A percentile compares a stretch with the other conserved stretches of the same genome.
These are phyloP conservation scores for Paraescarpia echinospica DNA, from an alignment of 1,140 invertebrate species.

Conservation along the genomic window DNA sequence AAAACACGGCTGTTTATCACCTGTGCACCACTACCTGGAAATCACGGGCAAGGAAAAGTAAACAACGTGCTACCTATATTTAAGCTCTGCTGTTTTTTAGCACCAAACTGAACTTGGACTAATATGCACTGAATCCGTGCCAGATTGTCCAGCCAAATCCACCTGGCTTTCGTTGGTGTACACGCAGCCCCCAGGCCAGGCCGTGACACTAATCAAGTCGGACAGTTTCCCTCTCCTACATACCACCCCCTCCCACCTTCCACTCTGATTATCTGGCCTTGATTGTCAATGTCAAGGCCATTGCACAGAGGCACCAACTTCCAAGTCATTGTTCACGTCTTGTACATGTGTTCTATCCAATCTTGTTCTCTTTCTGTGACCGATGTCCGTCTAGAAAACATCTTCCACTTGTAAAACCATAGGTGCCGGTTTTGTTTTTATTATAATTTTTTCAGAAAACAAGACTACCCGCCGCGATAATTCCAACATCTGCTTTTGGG, in stretches of 20 bases:
- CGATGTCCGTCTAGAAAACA: too few species aligned
- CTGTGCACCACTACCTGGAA: not conserved
- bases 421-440: too few species aligned
- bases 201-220: not conserved
- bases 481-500: too few species aligned
- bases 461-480: too few species aligned
- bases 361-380: too few species aligned
- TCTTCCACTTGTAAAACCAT: too few species aligned
- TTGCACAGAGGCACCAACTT: too few species aligned
- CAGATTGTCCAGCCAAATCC: not conserved
- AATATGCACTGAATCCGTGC: not conserved
- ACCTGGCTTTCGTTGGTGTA: too few species aligned
- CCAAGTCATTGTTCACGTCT: too few species aligned
- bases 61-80: not conserved
- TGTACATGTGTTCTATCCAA: too few species aligned
- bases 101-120: not conserved
- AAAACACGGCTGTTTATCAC: not conserved
- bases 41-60: not conserved
- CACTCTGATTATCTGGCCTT: not conserved
- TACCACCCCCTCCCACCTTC: not conserved
- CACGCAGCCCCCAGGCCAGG: too few species aligned
- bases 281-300: not conserved
- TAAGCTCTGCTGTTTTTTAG: not conserved
- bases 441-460: too few species aligned
- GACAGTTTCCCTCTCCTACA: not conserved